Conservation (phyloP, 2,888 invertebrate genomes). For the Xiphydria camelus region DNA sequence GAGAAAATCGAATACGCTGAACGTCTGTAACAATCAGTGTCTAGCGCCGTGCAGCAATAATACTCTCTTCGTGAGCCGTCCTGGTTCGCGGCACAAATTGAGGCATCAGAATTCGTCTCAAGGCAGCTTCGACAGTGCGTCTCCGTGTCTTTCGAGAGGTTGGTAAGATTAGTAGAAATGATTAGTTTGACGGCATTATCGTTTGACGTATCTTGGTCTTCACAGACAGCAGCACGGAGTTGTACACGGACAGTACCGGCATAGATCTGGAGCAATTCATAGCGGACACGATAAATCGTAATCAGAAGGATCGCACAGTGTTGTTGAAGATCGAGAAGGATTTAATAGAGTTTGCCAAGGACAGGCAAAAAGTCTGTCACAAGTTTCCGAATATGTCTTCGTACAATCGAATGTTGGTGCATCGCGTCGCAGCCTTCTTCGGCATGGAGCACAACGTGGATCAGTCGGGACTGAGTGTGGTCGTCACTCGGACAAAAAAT, state of each 20-base stretch:
- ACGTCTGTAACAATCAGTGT: conserved; percentile 51
- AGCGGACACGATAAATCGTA: conserved; percentile 87
- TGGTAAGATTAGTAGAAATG: conserved; percentile 15
- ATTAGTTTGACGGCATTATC: conserved; percentile 2
- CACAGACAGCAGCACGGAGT: conserved; percentile 77
- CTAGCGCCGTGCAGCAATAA: conserved; percentile 45
- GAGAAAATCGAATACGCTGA: conserved; percentile 44
- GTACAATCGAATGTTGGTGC: conserved; percentile 95
- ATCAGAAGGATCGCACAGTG: conserved; percentile 82
- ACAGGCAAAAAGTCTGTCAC: conserved; percentile 62
- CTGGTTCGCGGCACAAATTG: conserved; percentile 53
- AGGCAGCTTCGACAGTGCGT: conserved; percentile 55
- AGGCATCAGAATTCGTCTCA: conserved; percentile 58
- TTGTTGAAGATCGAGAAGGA: conserved; percentile 88
- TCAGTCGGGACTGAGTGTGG: conserved; percentile 76
- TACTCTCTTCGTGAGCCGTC: conserved; percentile 42
- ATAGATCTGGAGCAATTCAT: conserved; percentile 87
- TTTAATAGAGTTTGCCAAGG: conserved; percentile 79
- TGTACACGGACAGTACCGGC: conserved; percentile 75
- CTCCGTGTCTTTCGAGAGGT: conserved; percentile 61
- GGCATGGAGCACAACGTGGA: conserved; percentile 94
- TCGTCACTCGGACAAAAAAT: conserved; percentile 79
- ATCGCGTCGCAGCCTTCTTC: conserved; percentile 90
- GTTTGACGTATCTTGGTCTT: conserved; percentile 16
- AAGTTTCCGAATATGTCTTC: conserved; percentile 93